Evolutionary conservation across 2,797 vertebrate genomes (phyloP), one percentile per base, ranked within the genome.

Genomic region (Mormyrops boulengeri): DNA sequence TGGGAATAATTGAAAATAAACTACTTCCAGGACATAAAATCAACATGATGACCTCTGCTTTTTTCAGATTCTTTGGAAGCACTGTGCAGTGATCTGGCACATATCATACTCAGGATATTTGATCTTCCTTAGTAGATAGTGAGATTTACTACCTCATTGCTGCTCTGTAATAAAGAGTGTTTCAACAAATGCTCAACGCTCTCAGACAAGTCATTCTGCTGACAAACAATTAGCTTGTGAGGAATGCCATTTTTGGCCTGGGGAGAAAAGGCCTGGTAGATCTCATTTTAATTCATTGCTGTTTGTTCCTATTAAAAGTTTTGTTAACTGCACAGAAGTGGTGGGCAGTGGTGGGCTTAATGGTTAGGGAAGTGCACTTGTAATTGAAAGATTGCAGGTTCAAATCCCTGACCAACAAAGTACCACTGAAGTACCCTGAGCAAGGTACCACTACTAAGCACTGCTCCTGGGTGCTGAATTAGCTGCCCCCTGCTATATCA

Each of bases 1-100:
- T 86, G 84, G 84, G 22, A 52, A 53, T 53, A 52, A 86, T 86
- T 53, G 49, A 86, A 86, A 86, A 86, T 34, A 86, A 86, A 86
- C 14, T 86, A 52, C 50, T 53, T 53, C 4, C 34, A 86, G 84
- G 49, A 50, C 22, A 53, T 17, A 85, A 85, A 85, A 85, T 85
- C 41, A 49, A 50, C 82, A 85, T 49, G 53, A 52, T 53, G 84
- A 86, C 84, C 12, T 30, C 84, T 53, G 49, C 50, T 53, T 11
- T 53, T 53, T 86, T 26, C 50, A 73, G 66, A 73, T 86, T 86
- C 11, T 53, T 53, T 52, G 73, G 73, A 47, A 44, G 49, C 11
- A 53, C 14, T 86, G 44, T 86, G 84, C 50, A 86, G 50, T 6
- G 9, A 30, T 53, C 84, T 30, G 84, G 47, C 22, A 30, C 49